phyloP scores from a whole-genome alignment of 2,113 vertebrate genomes.

The Cathartes aura region DNA sequence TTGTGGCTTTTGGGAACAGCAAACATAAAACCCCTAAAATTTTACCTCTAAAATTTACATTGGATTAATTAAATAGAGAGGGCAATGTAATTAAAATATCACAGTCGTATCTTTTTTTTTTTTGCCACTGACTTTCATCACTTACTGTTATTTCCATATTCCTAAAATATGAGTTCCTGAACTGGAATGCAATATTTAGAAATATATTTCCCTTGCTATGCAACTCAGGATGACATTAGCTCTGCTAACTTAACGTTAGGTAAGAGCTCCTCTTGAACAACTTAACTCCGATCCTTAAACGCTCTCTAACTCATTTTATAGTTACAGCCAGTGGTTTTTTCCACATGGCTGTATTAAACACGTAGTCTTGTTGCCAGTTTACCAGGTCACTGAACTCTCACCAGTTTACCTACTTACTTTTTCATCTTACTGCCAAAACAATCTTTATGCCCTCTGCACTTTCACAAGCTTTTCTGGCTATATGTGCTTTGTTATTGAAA shows the following conservation, averaged over 20 bases:
- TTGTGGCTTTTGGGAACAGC: background rate
- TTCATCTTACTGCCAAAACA: background rate
- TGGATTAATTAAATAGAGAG: background rate
- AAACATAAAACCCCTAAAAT: background rate
- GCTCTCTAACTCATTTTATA: background rate
- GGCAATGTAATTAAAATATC: background rate
- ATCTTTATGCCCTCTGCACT: background rate
- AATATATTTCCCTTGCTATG: background rate
- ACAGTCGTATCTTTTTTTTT: background rate
- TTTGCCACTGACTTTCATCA: background rate
- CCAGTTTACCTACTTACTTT: background rate
- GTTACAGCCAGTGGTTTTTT: background rate
- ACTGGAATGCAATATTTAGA: background rate
- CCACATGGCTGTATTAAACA: background rate
- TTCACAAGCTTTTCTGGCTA: background rate
- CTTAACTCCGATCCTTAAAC: background rate
- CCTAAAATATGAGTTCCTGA: background rate
- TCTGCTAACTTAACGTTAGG: background rate
- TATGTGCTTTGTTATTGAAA: fast-evolving
- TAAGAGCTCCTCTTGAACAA: background rate
- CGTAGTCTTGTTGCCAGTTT: background rate
- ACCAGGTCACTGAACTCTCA: background rate
- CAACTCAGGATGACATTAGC: background rate
- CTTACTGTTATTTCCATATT: background rate
- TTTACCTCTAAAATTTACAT: background rate